Evolutionary conservation across 2,113 vertebrate species (phyloP), one percentile per base, ranked within the genome.

Genomic region (Gymnorhina tibicen): DNA sequence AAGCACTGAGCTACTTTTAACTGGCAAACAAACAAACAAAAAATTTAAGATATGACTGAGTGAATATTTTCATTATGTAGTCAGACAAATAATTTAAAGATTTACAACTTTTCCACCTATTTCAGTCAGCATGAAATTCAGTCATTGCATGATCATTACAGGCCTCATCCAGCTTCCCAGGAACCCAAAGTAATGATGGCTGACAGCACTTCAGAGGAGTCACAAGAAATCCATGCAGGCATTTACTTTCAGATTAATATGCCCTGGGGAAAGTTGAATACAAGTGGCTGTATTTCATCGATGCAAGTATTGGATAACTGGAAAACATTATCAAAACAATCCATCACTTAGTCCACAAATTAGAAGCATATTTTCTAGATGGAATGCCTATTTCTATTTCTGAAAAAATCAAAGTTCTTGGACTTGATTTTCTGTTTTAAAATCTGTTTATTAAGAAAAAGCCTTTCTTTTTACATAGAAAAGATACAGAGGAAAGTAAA

Each of bases 371-470:
- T 59, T 85, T 91, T 85, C 58, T 68, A 63, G 35, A 63, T 3
- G 6, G 32, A 80, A 88, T 42, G 32, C 21, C 49, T 75, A 30
- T 60, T 90, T 85, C 41, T 44, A 1, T n/a, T 85, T 63, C 14
- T 73, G 33, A 67, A 94, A 68, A 91, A 96, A 92, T 18, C 46
- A 93, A 80, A 80, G 47, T 33, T 78, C 79, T 85, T 76, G 62
- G 73, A 80, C 77, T 64, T 85, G 8, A 33, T 8, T 67, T 76
- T 84, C 80, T 56, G 44, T 53, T 87, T 92, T 77, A 0, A 30
- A 79, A 87, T 90, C 24, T 83, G 56, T 97, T 97, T 97, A 97
- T 97, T 97, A 89, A 70, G 87, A 96, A 94, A 96, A 91, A 72
- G 53, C 35, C 77, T 83, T 63, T 70, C 28, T 77, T 96, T 96